A percentile compares a stretch with the other conserved stretches of the same genome.
These are phyloP conservation scores for Paguma larvata DNA, from an alignment of 2,797 vertebrate species.

Conservation along the genomic window DNA sequence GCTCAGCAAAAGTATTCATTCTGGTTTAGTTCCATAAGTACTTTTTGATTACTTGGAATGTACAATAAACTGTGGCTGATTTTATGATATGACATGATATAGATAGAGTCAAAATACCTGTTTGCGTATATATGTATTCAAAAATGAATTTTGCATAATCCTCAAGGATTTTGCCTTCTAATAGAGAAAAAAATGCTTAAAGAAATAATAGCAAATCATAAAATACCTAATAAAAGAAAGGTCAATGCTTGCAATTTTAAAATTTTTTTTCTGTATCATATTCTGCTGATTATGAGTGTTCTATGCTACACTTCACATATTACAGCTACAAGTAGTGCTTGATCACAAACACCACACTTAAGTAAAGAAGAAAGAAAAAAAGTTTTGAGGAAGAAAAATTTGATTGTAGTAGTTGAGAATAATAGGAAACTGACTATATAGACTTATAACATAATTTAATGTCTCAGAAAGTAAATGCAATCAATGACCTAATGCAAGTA, in stretches of 20 bases:
- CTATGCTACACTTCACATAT: neutral
- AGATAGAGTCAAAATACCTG: neutral
- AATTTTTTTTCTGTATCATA: neutral
- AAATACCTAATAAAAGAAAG: neutral
- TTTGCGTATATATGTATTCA: neutral
- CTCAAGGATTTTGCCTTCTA: neutral
- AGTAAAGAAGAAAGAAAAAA: neutral
- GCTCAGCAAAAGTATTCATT: neutral
- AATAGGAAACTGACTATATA: neutral
- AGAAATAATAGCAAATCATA: neutral
- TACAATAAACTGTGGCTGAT: neutral
- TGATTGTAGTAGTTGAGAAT: neutral
- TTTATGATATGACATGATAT: neutral
- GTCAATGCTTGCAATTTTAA: neutral
- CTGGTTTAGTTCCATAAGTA: neutral
- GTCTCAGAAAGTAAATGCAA: slow-evolving; percentile 32
- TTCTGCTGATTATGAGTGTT: neutral
- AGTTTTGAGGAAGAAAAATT: neutral
- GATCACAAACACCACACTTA: neutral
- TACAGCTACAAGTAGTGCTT: neutral
- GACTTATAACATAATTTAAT: neutral
- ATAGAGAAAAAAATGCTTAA: neutral
- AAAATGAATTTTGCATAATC: neutral
- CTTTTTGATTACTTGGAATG: neutral
- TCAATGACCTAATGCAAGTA: neutral